Conservation (phyloP, 2,797 vertebrate species). For the Trachops cirrhosus region DNA sequence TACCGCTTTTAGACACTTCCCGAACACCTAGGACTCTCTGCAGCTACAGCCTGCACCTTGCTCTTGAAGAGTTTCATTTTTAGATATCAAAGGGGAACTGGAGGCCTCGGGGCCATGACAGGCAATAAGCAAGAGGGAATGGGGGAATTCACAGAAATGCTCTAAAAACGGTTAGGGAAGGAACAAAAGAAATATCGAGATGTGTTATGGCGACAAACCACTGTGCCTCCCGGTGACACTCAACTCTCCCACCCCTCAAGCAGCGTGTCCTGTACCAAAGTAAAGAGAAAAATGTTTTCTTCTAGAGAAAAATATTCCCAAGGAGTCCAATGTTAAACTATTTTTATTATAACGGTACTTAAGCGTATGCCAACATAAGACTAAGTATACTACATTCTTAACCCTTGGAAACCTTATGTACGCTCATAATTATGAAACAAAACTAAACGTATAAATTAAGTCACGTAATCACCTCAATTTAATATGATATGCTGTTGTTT, state of each 20-base stretch:
- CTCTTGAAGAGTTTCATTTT: background rate
- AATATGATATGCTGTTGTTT: background rate
- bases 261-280: background rate
- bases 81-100: background rate
- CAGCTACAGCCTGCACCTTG: background rate
- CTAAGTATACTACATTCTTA: background rate
- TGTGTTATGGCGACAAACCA: background rate
- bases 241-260: background rate
- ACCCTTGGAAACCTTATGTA: background rate
- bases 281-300: background rate
- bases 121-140: background rate
- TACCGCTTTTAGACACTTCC: background rate
- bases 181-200: background rate
- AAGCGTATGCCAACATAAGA: background rate
- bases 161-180: background rate
- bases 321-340: background rate
- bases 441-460: background rate
- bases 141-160: background rate
- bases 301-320: background rate
- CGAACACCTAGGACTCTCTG: background rate
- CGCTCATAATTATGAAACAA: background rate
- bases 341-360: constrained; percentile 14
- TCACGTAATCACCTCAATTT: background rate
- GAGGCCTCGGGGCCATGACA: background rate
- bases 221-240: background rate